These are phyloP conservation scores for Drosophila santomea DNA, from an alignment of 1,140 invertebrate species.

Conservation along the genomic window DNA sequence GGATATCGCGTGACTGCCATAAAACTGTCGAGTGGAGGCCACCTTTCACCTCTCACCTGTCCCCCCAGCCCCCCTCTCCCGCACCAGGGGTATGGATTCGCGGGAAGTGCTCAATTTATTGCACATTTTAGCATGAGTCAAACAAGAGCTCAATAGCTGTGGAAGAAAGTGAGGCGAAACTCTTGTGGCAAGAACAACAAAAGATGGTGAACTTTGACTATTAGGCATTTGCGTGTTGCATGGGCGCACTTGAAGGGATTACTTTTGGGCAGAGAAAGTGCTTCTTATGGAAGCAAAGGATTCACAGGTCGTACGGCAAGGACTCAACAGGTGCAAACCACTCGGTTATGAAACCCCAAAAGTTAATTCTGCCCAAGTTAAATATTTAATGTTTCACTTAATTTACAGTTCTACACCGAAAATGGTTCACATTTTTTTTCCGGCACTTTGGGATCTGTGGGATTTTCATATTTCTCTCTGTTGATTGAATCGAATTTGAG, in stretches of 20 bases:
- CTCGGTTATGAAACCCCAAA: not conserved
- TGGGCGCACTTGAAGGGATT: slow-evolving; percentile 12
- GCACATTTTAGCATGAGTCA: slow-evolving; percentile 69
- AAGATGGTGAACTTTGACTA: slow-evolving; percentile 39
- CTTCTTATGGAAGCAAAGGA: not conserved
- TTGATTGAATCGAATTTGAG: slow-evolving; percentile 58
- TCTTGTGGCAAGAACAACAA: slow-evolving; percentile 46
- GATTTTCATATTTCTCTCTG: slow-evolving; percentile 15
- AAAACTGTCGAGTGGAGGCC: slow-evolving; percentile 18
- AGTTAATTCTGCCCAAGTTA: slow-evolving; percentile 23
- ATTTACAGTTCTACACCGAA: slow-evolving; percentile 32
- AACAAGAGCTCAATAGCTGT: slow-evolving; percentile 68
- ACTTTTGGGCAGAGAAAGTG: not conserved
- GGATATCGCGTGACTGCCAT: slow-evolving; percentile 67
- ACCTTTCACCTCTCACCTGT: slow-evolving; percentile 8
- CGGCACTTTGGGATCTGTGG: not conserved
- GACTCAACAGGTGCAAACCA: slow-evolving; percentile 17
- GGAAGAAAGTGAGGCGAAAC: slow-evolving; percentile 58
- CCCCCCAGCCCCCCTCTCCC: not conserved
- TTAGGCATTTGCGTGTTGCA: slow-evolving; percentile 61
- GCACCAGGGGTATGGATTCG: too few relatives aligned
- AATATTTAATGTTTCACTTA: slow-evolving; percentile 61
- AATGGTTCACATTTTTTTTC: not conserved
- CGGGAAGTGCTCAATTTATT: slow-evolving; percentile 70
- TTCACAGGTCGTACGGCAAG: not conserved